Percentiles rank a stretch among this genome's conserved stretches.
Evolutionary conservation across 2,797 vertebrate species (phyloP).

Genomic region (Epinephelus coioides): DNA sequence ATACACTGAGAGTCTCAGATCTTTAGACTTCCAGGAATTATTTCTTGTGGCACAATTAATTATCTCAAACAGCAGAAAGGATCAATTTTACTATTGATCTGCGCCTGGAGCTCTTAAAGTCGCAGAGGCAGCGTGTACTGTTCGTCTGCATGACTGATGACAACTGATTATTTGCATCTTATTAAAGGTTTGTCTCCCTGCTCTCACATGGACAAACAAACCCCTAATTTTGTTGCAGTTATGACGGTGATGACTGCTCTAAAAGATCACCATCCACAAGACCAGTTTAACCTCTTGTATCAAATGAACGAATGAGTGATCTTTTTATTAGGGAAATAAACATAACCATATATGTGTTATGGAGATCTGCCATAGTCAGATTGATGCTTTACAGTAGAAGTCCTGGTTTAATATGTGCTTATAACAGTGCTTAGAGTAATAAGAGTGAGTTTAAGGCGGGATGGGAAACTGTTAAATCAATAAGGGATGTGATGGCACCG

Average conservation of each 20-base stretch:
- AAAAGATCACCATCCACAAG: not conserved
- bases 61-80: slow-evolving; percentile 1
- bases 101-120: slow-evolving; percentile 19
- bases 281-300: not conserved
- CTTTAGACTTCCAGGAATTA: not conserved
- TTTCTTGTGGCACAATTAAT: not conserved
- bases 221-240: slow-evolving; percentile 1
- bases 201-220: slow-evolving; percentile 3
- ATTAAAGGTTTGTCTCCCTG: not conserved
- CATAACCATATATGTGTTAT: not conserved
- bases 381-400: slow-evolving; percentile 12
- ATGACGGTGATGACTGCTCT: not conserved
- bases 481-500: not conserved
- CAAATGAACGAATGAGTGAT: not conserved
- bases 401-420: not conserved
- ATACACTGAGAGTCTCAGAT: not conserved
- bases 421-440: not conserved
- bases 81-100: slow-evolving; percentile 16
- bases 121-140: not conserved
- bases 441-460: not conserved
- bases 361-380: not conserved
- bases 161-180: not conserved
- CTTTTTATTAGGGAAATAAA: not conserved
- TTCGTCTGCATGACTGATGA: slow-evolving; percentile 24
- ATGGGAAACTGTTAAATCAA: slow-evolving; percentile 7